Evolutionary conservation across 2,888 invertebrate species (phyloP).

Genomic region (Lymantria monacha): DNA sequence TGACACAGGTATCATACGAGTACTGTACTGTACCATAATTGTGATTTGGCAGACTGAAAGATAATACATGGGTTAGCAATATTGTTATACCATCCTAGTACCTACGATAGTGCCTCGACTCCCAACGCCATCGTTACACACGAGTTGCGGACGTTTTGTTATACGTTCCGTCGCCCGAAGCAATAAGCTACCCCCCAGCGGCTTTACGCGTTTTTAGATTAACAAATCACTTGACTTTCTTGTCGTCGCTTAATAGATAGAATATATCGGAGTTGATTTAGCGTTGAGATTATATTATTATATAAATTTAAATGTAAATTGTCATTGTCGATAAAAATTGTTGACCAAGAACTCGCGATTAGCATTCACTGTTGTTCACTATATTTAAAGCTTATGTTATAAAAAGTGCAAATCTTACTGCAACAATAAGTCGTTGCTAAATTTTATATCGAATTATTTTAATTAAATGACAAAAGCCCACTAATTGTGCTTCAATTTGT

Average conservation of each 20-base stretch:
- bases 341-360: conserved; percentile 60
- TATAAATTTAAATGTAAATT: conserved; percentile 48
- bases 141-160: not conserved
- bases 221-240: conserved; percentile 39
- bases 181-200: not conserved
- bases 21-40: not conserved
- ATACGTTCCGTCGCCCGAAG: conserved; percentile 2
- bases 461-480: conserved; percentile 60
- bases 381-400: conserved; percentile 55
- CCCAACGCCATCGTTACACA: conserved; percentile 31
- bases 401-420: conserved; percentile 56
- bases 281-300: conserved; percentile 48
- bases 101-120: conserved; percentile 54
- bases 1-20: not conserved
- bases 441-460: conserved; percentile 60
- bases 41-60: not conserved
- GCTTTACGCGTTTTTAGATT: conserved; percentile 38
- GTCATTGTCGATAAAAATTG: conserved; percentile 57
- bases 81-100: conserved; percentile 24
- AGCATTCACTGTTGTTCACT: conserved; percentile 64
- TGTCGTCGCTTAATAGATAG: conserved; percentile 60
- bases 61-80: not conserved
- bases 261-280: conserved; percentile 54
- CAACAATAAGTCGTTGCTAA: conserved; percentile 50
- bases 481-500: conserved; percentile 69